Evolutionary conservation across 2,888 invertebrate genomes (phyloP).

Genomic region (Deilephila elpenor): DNA sequence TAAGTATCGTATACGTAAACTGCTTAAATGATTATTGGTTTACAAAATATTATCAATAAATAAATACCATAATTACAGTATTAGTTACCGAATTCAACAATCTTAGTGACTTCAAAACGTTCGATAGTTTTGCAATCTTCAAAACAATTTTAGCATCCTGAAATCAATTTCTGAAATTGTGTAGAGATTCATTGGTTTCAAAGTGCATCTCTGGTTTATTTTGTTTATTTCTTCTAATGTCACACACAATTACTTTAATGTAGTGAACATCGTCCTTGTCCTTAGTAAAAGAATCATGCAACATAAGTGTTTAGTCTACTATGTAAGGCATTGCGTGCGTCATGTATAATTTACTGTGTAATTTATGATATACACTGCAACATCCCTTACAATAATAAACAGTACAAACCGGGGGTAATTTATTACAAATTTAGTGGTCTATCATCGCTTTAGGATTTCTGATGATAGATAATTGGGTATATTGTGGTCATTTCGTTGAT

Average conservation of each 20-base stretch:
- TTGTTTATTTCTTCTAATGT: neutral
- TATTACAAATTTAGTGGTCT: neutral
- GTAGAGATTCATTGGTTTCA: too few relatives aligned
- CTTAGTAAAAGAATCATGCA: neutral
- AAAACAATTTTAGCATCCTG: too few relatives aligned
- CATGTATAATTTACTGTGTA: neutral
- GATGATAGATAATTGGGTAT: neutral
- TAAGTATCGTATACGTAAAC: conserved; percentile 13
- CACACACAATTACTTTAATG: neutral
- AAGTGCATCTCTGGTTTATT: too few relatives aligned
- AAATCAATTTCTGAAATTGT: too few relatives aligned
- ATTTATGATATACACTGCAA: neutral
- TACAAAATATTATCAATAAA: neutral
- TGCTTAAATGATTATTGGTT: conserved; percentile 20
- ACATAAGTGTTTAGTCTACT: neutral
- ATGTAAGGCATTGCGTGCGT: conserved; percentile 6
- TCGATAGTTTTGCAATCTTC: too few relatives aligned
- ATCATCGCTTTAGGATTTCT: neutral
- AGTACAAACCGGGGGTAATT: neutral
- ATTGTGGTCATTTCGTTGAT: too few relatives aligned
- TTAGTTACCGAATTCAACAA: neutral
- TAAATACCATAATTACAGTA: neutral
- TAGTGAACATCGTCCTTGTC: neutral
- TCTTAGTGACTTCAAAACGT: too few relatives aligned
- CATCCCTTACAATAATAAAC: neutral